These are phyloP conservation scores for Drosophila tsacasi DNA, from an alignment of 1,140 invertebrate genomes.

Conservation along the genomic window DNA sequence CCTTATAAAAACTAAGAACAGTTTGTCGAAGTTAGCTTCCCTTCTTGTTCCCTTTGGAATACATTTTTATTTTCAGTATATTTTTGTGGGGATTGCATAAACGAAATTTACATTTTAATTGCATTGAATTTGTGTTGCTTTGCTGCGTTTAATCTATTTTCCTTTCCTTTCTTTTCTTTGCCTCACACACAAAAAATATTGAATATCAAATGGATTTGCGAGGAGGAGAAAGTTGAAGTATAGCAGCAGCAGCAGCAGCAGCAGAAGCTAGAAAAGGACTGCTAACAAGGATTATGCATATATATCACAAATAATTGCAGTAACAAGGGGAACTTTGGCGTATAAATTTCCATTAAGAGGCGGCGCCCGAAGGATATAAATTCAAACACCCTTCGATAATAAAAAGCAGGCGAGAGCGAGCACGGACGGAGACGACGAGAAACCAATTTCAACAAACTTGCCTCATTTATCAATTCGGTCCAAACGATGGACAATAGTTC, in stretches of 20 bases:
- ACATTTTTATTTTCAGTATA: conserved; percentile 10
- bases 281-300: conserved; percentile 49
- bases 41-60: not conserved
- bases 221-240: conserved; percentile 10
- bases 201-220: conserved; percentile 67
- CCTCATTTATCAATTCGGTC: conserved; percentile 69
- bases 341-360: conserved; percentile 78
- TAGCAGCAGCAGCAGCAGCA: not conserved
- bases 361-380: conserved; percentile 70
- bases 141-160: conserved; percentile 73
- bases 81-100: conserved; percentile 61
- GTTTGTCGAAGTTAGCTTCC: too few relatives aligned
- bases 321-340: conserved; percentile 56
- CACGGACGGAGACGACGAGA: not conserved
- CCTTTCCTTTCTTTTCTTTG: conserved; percentile 29
- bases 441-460: conserved; percentile 79
- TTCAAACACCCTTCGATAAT: conserved; percentile 67
- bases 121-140: conserved; percentile 72
- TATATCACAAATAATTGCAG: conserved; percentile 73
- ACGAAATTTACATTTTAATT: conserved; percentile 82
- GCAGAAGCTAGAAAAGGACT: conserved; percentile 8
- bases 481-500: conserved; percentile 72
- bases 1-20: too few relatives aligned
- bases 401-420: conserved; percentile 36
- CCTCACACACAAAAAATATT: conserved; percentile 59